Percentiles rank a stretch among this genome's conserved stretches.
Evolutionary conservation across 2,888 invertebrate genomes (phyloP).

Genomic region (Vannuccia rotundouncinata): DNA sequence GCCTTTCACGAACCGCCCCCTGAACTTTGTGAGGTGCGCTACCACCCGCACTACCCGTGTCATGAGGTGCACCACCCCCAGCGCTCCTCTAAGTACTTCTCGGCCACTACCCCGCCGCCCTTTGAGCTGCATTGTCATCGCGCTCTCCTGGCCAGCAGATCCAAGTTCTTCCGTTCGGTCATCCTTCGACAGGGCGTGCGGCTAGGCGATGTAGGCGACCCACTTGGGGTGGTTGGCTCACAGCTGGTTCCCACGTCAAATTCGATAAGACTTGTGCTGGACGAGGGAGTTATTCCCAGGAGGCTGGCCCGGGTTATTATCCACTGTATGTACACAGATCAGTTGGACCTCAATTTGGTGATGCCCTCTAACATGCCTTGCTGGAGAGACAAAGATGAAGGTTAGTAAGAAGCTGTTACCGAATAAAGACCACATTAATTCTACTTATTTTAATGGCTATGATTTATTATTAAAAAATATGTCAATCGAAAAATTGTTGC

Average conservation of each 20-base stretch:
- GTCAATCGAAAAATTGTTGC: no score
- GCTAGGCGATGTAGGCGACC: background rate
- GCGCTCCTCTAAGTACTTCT: no score
- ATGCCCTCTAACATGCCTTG: background rate
- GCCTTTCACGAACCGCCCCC: no score
- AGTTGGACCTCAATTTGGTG: constrained; percentile 68
- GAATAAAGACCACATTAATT: no score
- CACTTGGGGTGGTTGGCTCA: background rate
- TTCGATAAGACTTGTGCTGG: constrained; percentile 66
- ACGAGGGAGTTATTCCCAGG: constrained; percentile 85
- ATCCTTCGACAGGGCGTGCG: constrained; percentile 13
- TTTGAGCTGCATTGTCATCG: constrained; percentile 39
- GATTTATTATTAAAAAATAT: no score
- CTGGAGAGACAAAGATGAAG: background rate
- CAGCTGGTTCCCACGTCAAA: constrained; percentile 45
- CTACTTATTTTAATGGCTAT: no score
- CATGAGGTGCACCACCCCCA: no score
- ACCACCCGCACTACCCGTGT: no score
- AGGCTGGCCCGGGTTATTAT: constrained; percentile 81
- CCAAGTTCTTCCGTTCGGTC: constrained; percentile 34
- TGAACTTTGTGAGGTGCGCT: no score
- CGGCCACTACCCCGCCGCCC: no score
- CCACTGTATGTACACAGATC: constrained; percentile 82
- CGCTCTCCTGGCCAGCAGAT: constrained; percentile 37
- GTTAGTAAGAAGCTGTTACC: no score